These are phyloP conservation scores for Oreotrochilus melanogaster DNA, from an alignment of 2,113 vertebrate species.

Conservation along the genomic window DNA sequence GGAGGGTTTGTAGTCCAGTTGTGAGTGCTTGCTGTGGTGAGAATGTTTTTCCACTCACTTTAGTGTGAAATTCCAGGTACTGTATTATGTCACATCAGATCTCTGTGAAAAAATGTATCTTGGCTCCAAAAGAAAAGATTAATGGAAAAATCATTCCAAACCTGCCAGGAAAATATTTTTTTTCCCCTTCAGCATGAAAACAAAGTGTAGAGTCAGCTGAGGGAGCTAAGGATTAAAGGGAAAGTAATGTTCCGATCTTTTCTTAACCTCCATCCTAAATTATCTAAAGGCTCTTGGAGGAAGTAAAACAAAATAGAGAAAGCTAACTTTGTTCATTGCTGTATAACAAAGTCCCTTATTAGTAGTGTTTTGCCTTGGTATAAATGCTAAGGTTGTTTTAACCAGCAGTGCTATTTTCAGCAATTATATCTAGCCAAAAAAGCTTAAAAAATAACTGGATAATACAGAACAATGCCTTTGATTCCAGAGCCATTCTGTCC, in stretches of 20 bases:
- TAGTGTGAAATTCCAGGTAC: slow-evolving; percentile 67
- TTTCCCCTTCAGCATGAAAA: slow-evolving; percentile 65
- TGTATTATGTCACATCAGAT: slow-evolving; percentile 63
- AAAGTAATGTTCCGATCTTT: slow-evolving; percentile 3
- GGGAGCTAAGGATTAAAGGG: slow-evolving; percentile 23
- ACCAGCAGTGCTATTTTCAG: not conserved
- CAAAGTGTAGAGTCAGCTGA: slow-evolving; percentile 57
- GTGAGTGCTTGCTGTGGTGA: not conserved
- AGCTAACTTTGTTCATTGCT: not conserved
- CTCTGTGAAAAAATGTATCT: slow-evolving; percentile 57
- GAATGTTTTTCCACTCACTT: slow-evolving; percentile 53
- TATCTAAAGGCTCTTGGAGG: not conserved
- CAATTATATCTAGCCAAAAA: not conserved
- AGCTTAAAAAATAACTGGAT: not conserved
- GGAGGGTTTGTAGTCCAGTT: not conserved
- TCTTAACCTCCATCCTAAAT: not conserved
- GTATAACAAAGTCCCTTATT: not conserved
- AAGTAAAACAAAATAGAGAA: not conserved
- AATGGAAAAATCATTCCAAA: slow-evolving; percentile 69
- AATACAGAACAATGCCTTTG: not conserved
- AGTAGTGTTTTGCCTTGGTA: not conserved
- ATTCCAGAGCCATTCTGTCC: not conserved
- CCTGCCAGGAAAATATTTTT: slow-evolving; percentile 71
- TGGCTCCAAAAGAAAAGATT: slow-evolving; percentile 62
- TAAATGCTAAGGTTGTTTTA: not conserved